Percentiles rank a stretch among this genome's conserved stretches.
Evolutionary conservation across 2,797 vertebrate species (phyloP).

Genomic region (Threskiornis aethiopicus): DNA sequence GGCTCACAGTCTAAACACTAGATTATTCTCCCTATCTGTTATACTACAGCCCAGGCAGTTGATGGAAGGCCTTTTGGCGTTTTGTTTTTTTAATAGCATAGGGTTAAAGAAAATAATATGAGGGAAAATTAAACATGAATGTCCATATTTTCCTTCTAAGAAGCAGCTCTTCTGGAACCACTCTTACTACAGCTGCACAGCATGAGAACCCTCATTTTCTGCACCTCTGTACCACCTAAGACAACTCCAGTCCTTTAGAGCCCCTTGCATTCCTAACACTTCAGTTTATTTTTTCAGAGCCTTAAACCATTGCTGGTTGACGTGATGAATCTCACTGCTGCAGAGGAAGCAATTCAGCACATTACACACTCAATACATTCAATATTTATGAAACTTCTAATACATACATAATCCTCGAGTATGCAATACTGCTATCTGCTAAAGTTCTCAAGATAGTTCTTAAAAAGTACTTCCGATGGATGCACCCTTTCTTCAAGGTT

Average conservation of each 20-base stretch:
- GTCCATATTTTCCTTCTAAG: background rate
- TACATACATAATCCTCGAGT: background rate
- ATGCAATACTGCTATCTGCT: background rate
- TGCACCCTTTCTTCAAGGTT: background rate
- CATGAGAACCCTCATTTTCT: background rate
- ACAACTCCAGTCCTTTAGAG: background rate
- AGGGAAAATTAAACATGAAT: background rate
- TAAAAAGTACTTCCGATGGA: background rate
- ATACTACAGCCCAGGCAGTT: background rate
- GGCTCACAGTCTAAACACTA: background rate
- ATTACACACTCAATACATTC: background rate
- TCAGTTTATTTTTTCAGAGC: background rate
- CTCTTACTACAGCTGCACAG: background rate
- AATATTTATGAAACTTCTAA: conserved; percentile 17
- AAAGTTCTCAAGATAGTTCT: background rate
- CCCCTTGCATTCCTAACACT: background rate
- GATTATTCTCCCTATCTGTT: background rate
- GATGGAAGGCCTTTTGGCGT: background rate
- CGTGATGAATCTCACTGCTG: background rate
- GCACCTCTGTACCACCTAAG: background rate
- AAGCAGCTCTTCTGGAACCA: background rate
- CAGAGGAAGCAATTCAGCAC: conserved; percentile 5
- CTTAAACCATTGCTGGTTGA: background rate
- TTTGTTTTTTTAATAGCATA: background rate
- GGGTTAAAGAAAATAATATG: background rate